These are phyloP conservation scores for Setophaga petechia DNA, from an alignment of 2,113 vertebrate genomes.

Conservation along the genomic window DNA sequence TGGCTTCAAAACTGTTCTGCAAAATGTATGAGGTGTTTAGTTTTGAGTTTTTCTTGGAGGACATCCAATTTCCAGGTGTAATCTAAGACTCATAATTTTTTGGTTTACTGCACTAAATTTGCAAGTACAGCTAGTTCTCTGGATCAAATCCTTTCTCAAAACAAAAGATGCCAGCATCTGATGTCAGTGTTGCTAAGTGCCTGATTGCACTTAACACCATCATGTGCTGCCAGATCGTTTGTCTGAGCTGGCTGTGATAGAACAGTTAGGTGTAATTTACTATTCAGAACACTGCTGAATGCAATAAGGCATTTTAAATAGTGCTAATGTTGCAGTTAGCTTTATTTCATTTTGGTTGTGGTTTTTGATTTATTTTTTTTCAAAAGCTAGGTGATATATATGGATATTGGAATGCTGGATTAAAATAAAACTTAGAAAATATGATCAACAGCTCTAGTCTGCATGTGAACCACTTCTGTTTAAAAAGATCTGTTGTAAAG, in stretches of 20 bases:
- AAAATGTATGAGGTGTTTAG: neutral
- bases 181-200: constrained; percentile 53
- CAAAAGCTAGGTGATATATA: neutral
- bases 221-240: constrained; percentile 17
- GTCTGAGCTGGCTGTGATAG: neutral
- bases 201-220: constrained; percentile 36
- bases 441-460: neutral
- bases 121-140: constrained; percentile 21
- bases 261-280: constrained; percentile 6
- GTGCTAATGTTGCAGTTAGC: neutral
- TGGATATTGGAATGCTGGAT: neutral
- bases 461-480: neutral
- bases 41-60: neutral
- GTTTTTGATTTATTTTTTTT: neutral
- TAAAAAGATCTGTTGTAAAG: neutral
- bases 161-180: constrained; percentile 46
- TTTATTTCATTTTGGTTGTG: neutral
- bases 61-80: constrained; percentile 4
- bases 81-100: neutral
- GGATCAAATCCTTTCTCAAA: constrained; percentile 51
- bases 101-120: constrained; percentile 32
- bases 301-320: constrained; percentile 14
- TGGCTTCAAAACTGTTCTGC: neutral
- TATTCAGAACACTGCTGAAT: constrained; percentile 32
- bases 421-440: neutral